Evolutionary conservation across 37 sponge, comb jelly and placozoan species (phyloP).

Genomic region (Eunapius fragilis): DNA sequence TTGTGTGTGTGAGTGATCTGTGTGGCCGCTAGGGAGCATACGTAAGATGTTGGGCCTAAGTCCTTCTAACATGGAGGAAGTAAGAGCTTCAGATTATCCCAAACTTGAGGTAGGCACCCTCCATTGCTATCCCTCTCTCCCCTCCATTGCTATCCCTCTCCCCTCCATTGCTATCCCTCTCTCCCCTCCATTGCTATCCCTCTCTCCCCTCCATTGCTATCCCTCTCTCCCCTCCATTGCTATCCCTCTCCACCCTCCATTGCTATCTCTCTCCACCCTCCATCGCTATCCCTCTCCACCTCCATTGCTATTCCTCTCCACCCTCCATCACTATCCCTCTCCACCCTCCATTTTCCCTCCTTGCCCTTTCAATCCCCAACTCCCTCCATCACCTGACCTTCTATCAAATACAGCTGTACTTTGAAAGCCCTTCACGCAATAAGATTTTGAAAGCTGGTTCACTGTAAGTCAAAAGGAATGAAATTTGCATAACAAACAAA

Average conservation of each 20-base stretch:
- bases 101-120: constrained; percentile 14
- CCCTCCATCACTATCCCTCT: no score
- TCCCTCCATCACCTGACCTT: no score
- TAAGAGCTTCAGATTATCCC: constrained; percentile 46
- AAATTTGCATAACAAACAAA: neutral
- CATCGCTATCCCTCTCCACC: no score
- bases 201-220: no score
- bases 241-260: neutral
- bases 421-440: constrained; percentile 88
- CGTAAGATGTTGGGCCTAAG: constrained; percentile 68
- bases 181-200: no score
- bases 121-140: no score
- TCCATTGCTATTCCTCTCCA: neutral
- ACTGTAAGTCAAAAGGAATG: constrained; percentile 16
- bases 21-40: constrained; percentile 28
- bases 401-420: constrained; percentile 46
- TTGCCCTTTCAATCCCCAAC: neutral
- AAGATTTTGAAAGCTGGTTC: constrained; percentile 71
- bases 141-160: no score
- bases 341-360: no score
- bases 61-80: constrained; percentile 63
- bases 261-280: no score
- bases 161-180: neutral
- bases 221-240: no score
- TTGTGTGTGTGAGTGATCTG: neutral